These are phyloP conservation scores for Lordiphosa mommai DNA, from an alignment of 1,140 invertebrate genomes.

Conservation along the genomic window DNA sequence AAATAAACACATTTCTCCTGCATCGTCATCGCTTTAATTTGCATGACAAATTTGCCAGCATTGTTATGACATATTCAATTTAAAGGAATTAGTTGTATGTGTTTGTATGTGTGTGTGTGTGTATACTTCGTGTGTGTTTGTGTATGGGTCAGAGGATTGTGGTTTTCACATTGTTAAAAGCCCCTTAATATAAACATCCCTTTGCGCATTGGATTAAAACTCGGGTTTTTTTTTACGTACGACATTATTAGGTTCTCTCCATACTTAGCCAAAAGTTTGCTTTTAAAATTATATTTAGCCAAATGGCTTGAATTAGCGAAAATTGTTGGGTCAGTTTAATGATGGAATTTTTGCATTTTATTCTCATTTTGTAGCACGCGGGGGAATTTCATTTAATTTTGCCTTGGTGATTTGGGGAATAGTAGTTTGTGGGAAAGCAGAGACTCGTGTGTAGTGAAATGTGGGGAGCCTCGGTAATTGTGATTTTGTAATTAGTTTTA, in stretches of 20 bases:
- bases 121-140: slow-evolving; percentile 12
- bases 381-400: slow-evolving; percentile 53
- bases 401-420: slow-evolving; percentile 18
- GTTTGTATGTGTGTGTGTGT: slow-evolving; percentile 26
- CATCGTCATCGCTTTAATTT: slow-evolving; percentile 75
- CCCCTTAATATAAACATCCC: no score
- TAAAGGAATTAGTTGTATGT: slow-evolving; percentile 67
- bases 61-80: slow-evolving; percentile 78
- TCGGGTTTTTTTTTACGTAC: no score
- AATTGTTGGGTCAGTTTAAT: slow-evolving; percentile 24
- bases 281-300: slow-evolving; percentile 17
- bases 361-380: slow-evolving; percentile 18
- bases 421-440: not conserved
- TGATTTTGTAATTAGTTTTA: no score
- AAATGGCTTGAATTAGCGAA: slow-evolving; percentile 29
- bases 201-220: no score
- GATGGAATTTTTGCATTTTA: slow-evolving; percentile 5
- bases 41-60: slow-evolving; percentile 74
- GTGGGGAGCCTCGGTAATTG: slow-evolving; percentile 24
- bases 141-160: slow-evolving; percentile 5
- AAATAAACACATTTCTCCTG: slow-evolving; percentile 23
- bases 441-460: slow-evolving; percentile 13
- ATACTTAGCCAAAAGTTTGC: no score
- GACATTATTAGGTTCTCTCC: no score
- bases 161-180: no score